Evolutionary conservation across 2,797 vertebrate species (phyloP).

Genomic region (Sebastes cheni): DNA sequence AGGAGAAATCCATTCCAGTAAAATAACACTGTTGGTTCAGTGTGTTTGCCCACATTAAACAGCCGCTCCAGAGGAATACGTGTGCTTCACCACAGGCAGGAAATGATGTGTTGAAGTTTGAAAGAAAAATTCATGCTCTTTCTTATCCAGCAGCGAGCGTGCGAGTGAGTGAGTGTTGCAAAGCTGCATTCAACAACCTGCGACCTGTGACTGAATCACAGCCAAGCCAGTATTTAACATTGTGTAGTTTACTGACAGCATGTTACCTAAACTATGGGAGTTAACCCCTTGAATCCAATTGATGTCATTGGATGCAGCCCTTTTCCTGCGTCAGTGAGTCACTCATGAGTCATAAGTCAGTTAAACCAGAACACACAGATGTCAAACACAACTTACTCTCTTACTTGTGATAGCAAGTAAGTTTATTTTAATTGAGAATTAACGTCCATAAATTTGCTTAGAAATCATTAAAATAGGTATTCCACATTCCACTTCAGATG

Average conservation of each 20-base stretch:
- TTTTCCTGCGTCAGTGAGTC: neutral
- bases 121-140: neutral
- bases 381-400: neutral
- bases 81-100: neutral
- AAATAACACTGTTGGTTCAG: neutral
- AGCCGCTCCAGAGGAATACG: neutral
- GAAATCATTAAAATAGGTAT: no score
- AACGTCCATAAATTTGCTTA: no score
- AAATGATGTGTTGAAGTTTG: neutral
- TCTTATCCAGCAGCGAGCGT: neutral
- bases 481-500: no score
- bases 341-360: neutral
- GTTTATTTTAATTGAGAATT: no score
- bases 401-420: no score
- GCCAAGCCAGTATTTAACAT: neutral
- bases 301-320: neutral
- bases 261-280: neutral
- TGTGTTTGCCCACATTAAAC: conserved; percentile 4
- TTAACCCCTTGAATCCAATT: neutral
- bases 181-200: neutral
- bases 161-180: neutral
- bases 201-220: neutral
- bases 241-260: neutral
- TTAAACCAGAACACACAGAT: neutral
- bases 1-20: neutral